Conservation (phyloP, 2,797 vertebrate species). For the Gallirallus australis region DNA sequence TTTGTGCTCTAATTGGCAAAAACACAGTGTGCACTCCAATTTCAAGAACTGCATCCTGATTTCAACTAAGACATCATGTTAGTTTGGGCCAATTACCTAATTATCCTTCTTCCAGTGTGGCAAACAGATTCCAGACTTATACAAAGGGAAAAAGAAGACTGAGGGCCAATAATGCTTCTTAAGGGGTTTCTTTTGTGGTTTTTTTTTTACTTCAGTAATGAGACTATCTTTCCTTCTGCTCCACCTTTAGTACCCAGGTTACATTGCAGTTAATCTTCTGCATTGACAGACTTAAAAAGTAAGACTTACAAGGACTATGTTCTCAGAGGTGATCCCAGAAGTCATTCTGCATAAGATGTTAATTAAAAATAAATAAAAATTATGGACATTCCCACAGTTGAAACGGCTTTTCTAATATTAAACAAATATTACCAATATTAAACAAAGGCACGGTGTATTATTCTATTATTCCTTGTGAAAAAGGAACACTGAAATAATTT, state of each 20-base stretch:
- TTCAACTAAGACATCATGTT: not conserved
- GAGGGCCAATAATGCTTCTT: not conserved
- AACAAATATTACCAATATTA: not conserved
- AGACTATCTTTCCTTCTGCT: not conserved
- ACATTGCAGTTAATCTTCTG: not conserved
- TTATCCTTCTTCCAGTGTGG: not conserved
- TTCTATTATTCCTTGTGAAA: not conserved
- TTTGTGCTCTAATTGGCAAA: constrained; percentile 1
- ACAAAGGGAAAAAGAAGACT: not conserved
- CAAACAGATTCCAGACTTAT: not conserved
- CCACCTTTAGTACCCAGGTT: not conserved
- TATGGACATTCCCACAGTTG: not conserved
- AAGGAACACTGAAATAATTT: not conserved
- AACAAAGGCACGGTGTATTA: not conserved
- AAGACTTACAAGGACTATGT: not conserved
- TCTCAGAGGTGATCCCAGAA: not conserved
- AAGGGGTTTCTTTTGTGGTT: not conserved
- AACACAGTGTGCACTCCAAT: not conserved
- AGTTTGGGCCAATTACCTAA: not conserved
- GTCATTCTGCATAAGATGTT: not conserved
- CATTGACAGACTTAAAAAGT: not conserved
- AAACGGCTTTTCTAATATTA: not conserved
- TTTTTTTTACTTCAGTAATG: not conserved
- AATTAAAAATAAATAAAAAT: constrained; percentile 1
- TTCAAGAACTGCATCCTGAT: not conserved